Evolutionary conservation across 1,140 invertebrate genomes (phyloP).

Genomic region (Drosophila funebris): DNA sequence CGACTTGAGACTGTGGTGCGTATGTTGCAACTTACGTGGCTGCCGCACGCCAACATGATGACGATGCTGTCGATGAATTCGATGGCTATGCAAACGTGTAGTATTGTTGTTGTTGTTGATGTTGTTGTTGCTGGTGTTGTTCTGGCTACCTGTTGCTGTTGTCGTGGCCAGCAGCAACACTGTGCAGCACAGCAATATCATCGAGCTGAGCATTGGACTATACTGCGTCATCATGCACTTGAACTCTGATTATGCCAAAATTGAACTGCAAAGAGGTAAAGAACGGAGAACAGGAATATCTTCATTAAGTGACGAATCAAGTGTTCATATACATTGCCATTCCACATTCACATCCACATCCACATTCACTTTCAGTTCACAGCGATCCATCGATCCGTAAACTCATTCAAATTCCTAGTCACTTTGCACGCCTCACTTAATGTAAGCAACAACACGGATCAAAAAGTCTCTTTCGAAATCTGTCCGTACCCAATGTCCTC

Average conservation of each 20-base stretch:
- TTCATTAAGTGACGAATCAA: slow-evolving; percentile 64
- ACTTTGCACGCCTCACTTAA: slow-evolving; percentile 65
- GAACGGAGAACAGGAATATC: slow-evolving; percentile 34
- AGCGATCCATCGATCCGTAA: slow-evolving; percentile 40
- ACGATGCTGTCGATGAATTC: slow-evolving; percentile 51
- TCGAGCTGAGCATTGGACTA: background rate
- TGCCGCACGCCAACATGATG: slow-evolving; percentile 40
- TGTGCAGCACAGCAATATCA: slow-evolving; percentile 49
- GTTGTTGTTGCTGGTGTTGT: slow-evolving; percentile 12
- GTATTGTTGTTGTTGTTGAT: slow-evolving; percentile 19
- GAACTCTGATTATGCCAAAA: slow-evolving; percentile 11
- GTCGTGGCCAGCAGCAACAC: slow-evolving; percentile 44
- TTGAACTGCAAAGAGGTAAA: slow-evolving; percentile 40
- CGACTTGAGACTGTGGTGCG: slow-evolving; percentile 34
- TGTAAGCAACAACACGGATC: slow-evolving; percentile 75
- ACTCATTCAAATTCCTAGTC: slow-evolving; percentile 73
- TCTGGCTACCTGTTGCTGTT: slow-evolving; percentile 54
- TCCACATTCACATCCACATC: slow-evolving; percentile 13
- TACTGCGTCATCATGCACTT: slow-evolving; percentile 31
- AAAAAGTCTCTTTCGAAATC: slow-evolving; percentile 14
- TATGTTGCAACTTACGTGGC: slow-evolving; percentile 16
- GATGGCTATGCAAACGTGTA: slow-evolving; percentile 40
- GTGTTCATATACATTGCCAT: background rate
- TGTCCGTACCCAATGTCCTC: slow-evolving; percentile 7
- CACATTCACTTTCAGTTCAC: slow-evolving; percentile 27